Evolutionary conservation across 2,797 vertebrate genomes (phyloP).

Genomic region (Petrocephalus schoutedeni): DNA sequence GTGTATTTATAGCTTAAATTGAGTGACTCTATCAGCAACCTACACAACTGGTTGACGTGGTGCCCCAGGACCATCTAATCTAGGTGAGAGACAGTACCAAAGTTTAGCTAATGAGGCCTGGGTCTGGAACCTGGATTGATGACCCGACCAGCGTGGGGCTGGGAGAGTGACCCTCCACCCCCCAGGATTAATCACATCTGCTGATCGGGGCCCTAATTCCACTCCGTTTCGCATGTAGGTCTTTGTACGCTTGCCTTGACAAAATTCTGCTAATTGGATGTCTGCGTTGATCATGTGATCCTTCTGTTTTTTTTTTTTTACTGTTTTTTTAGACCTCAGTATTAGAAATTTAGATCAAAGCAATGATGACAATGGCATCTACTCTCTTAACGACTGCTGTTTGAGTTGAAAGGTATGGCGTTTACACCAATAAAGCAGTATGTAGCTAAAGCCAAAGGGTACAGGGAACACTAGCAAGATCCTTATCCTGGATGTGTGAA

Average conservation of each 20-base stretch:
- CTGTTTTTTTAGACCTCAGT: not conserved
- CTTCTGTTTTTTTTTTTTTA: not conserved
- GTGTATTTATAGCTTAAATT: too few relatives aligned
- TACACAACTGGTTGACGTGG: not conserved
- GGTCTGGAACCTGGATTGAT: not conserved
- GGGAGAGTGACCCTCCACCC: not conserved
- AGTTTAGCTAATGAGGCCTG: slow-evolving; percentile 10
- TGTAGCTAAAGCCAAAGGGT: not conserved
- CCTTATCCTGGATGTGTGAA: not conserved
- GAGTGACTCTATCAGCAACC: not conserved
- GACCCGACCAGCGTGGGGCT: not conserved
- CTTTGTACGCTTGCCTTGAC: slow-evolving; percentile 7
- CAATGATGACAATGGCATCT: not conserved
- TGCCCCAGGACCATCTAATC: not conserved
- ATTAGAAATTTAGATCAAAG: not conserved
- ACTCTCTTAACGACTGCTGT: not conserved
- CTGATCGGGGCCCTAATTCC: slow-evolving; percentile 14
- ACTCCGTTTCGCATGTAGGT: slow-evolving; percentile 12
- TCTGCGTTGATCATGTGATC: slow-evolving; percentile 12
- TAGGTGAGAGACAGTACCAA: not conserved
- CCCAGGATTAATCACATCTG: slow-evolving; percentile 16
- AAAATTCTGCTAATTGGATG: slow-evolving; percentile 24
- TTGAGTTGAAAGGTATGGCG: not conserved
- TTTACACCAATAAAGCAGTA: not conserved
- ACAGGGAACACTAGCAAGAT: not conserved